Evolutionary conservation across 2,888 invertebrate species (phyloP), one percentile per base, ranked within the genome.

Genomic region (Phorcus lineatus): DNA sequence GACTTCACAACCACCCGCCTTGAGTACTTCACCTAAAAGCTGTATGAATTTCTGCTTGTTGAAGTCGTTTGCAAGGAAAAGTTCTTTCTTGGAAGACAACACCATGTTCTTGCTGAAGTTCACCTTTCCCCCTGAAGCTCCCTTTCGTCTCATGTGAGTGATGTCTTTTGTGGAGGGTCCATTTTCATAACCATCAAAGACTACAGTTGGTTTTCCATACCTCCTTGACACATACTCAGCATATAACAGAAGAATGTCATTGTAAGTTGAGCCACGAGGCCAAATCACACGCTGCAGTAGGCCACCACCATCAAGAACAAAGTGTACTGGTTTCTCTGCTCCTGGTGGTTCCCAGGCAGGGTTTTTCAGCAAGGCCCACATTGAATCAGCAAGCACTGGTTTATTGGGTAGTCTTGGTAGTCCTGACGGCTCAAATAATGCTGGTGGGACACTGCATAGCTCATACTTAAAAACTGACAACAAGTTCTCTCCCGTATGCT

Each of bases 141-240:
- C 81, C 22, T 78, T 78, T 62, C 88, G 36, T 67, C 87, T 70
- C n/a, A 70, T 57, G 80, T 88, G 86, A 0, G 88, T 83, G 16
- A 57, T 66, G 53, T 89, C 88, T 74, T 87, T 88, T 17, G 86
- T 88, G 17, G 84, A 80, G 53, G 84, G 82, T 16, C 80, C 82
- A 24, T 36, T 22, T 13, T 24, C 70, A 78, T 89, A 88, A 6
- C 89, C 87, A 83, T 87, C 89, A 83, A 89, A 89, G 11, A 87
- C 86, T 78, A 84, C 77, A 17, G 78, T 83, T 9, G 82, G 31
- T 7, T 79, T 54, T 7, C 67, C 74, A 70, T 83, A 88, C 36
- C 79, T 79, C 31, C 70, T 80, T 19, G 7, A 6, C 2, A 86
- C 80, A 78, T 86, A 80, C 0, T 80, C 74, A 17, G 75, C 74